Evolutionary conservation across 64 coral and sea anemone species (phyloP), one percentile per base, ranked within the genome.

Genomic region (Dendronephthya gigantea): DNA sequence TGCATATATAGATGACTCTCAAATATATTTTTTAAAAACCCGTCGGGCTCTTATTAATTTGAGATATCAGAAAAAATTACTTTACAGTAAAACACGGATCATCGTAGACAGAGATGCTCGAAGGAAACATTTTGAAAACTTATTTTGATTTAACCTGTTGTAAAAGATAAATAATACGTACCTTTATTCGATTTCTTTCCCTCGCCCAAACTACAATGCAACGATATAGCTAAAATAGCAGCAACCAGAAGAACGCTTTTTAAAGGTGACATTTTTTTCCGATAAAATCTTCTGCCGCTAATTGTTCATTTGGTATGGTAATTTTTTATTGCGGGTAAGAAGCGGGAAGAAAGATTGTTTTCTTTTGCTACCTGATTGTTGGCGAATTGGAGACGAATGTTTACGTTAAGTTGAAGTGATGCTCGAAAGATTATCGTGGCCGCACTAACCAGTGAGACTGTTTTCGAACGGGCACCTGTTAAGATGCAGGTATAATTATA

Each of bases 401-500:
- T 66, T 66, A 66, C 14, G 58, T 66, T 66, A 5, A 66, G 58
- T 66, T 66, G 58, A 66, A 66, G 58, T 66, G 58, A 66, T n/a
- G 58, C 58, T 66, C 58, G 58, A 30, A 66, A 66, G 58, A 8
- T 30, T n/a, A 22, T 17, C 19, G 22, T 7, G 6, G 19, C 19
- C 19, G 19, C 19, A 66, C 17, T 10, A 55, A 55, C 50, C 17
- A 17, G 50, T 55, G 17, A 17, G 58, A 22, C 58, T 30, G 58
- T 66, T 66, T 22, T 66, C 29, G 6, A n/a, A n/a, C 29, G 58
- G 19, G 6, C 29, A 66, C 58, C 58, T 66, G 58, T 66, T 17
- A 66, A 66, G 6, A 17, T 66, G 22, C 58, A 66, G 58, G 58
- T 66, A 45, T 6, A 45, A 45, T n/a, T 45, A 11, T 45, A 45